Conservation (phyloP, 1,140 invertebrate species). For the Drosophila ambigua region DNA sequence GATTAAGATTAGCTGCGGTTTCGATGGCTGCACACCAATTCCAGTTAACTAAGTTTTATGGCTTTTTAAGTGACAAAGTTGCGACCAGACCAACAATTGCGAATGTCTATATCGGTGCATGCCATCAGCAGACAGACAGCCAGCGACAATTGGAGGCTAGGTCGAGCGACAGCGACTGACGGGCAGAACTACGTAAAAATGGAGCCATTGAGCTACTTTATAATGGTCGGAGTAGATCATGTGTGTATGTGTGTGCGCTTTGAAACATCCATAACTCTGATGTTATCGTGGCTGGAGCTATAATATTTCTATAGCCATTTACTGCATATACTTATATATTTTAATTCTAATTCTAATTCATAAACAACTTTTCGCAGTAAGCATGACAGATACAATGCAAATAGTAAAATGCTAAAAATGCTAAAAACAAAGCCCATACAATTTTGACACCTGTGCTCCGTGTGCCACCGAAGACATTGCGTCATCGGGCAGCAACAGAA, state of each 20-base stretch:
- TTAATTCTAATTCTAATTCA: too few relatives aligned
- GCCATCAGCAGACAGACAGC: conserved; percentile 27
- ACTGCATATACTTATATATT: too few relatives aligned
- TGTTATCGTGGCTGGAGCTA: too few relatives aligned
- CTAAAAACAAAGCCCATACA: neutral
- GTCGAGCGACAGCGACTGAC: too few relatives aligned
- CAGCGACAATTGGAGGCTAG: conserved; percentile 30
- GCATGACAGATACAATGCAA: too few relatives aligned
- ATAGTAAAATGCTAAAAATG: neutral
- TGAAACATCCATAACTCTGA: too few relatives aligned
- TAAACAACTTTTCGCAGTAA: too few relatives aligned
- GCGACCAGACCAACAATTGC: conserved; percentile 30
- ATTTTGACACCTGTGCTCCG: conserved; percentile 5
- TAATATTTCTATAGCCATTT: too few relatives aligned
- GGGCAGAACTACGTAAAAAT: neutral
- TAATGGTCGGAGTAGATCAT: neutral
- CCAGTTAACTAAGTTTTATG: conserved; percentile 66
- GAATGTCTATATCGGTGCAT: conserved; percentile 39
- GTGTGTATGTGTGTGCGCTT: too few relatives aligned
- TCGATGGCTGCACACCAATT: conserved; percentile 61
- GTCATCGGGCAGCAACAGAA: conserved; percentile 13
- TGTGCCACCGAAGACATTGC: conserved; percentile 9
- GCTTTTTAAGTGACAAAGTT: conserved; percentile 71
- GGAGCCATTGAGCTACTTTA: neutral
- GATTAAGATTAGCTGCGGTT: conserved; percentile 16